These are phyloP conservation scores for Plotosus lineatus DNA, from an alignment of 2,113 vertebrate genomes.

Conservation along the genomic window DNA sequence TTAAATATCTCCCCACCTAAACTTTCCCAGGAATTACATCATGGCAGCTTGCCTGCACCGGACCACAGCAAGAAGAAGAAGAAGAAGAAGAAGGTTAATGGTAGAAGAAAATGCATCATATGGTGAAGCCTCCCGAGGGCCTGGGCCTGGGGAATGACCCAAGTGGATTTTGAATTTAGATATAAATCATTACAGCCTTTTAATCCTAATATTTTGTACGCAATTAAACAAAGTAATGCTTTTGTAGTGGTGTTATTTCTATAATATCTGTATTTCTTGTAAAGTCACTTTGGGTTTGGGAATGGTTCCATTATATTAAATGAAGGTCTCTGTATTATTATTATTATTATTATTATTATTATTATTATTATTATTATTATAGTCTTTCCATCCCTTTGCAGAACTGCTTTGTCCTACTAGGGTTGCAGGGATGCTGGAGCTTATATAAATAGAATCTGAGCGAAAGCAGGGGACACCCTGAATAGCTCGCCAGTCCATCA, in stretches of 20 bases:
- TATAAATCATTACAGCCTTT: background rate
- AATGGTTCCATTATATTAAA: background rate
- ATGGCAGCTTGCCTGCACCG: slow-evolving; percentile 59
- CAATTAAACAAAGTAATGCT: slow-evolving; percentile 56
- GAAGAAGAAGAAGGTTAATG: background rate
- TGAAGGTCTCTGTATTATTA: background rate
- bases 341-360: slow-evolving; percentile 16
- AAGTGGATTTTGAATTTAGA: slow-evolving; percentile 42
- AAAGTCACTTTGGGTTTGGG: background rate
- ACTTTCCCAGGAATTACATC: slow-evolving; percentile 76
- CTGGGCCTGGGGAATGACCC: slow-evolving; percentile 59
- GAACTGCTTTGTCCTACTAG: too few relatives aligned
- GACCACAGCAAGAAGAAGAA: slow-evolving; percentile 36
- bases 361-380: slow-evolving; percentile 16
- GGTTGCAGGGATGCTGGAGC: too few relatives aligned
- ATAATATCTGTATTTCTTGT: too few relatives aligned
- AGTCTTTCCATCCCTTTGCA: too few relatives aligned
- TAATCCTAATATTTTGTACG: slow-evolving; percentile 58
- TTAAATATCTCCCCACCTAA: slow-evolving; percentile 71
- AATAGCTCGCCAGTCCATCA: too few relatives aligned
- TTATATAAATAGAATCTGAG: too few relatives aligned
- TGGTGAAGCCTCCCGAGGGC: slow-evolving; percentile 52
- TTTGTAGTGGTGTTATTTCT: background rate
- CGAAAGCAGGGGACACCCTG: too few relatives aligned
- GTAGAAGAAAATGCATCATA: slow-evolving; percentile 47